phyloP scores from a whole-genome alignment of 37 sponge, comb jelly and placozoan species.

The Aplysina aerophoba region DNA sequence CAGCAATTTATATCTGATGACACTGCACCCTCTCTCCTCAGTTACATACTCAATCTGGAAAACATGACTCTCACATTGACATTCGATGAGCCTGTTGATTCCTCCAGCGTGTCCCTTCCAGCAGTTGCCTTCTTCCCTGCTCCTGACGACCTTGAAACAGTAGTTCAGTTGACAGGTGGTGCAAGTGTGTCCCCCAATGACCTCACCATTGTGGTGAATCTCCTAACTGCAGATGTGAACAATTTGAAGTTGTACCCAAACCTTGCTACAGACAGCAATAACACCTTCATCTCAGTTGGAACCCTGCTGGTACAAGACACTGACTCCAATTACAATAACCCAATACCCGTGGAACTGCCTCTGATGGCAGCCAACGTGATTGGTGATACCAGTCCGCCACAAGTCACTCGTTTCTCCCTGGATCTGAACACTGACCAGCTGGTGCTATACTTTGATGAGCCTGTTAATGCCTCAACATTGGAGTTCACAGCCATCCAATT shows the following conservation, averaged over 20 bases:
- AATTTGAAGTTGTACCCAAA: conserved; percentile 51
- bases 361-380: conserved; percentile 39
- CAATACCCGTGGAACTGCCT: conserved; percentile 30
- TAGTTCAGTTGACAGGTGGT: conserved; percentile 65
- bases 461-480: conserved; percentile 71
- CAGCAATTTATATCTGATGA: conserved; percentile 65
- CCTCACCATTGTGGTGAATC: conserved; percentile 50
- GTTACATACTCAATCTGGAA: conserved; percentile 69
- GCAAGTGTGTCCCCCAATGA: conserved; percentile 57
- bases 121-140: conserved; percentile 58
- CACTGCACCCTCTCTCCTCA: conserved; percentile 58
- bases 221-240: conserved; percentile 71
- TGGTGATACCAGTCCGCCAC: conserved; percentile 63
- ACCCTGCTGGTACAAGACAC: conserved; percentile 67
- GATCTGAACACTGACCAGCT: conserved; percentile 71
- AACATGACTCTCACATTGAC: conserved; percentile 68
- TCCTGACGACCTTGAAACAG: conserved; percentile 36
- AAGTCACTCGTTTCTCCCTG: conserved; percentile 54
- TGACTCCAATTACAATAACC: conserved; percentile 47
- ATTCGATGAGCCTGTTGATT: conserved; percentile 81
- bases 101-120: conserved; percentile 59
- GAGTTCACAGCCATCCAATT: conserved; percentile 53
- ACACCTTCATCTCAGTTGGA: conserved; percentile 77
- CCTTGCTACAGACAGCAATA: conserved; percentile 57
- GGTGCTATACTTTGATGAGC: conserved; percentile 76